A percentile compares a stretch with the other conserved stretches of the same genome.
phyloP scores from a whole-genome alignment of 2,113 vertebrate genomes.

The Poeciliopsis retropinna region DNA sequence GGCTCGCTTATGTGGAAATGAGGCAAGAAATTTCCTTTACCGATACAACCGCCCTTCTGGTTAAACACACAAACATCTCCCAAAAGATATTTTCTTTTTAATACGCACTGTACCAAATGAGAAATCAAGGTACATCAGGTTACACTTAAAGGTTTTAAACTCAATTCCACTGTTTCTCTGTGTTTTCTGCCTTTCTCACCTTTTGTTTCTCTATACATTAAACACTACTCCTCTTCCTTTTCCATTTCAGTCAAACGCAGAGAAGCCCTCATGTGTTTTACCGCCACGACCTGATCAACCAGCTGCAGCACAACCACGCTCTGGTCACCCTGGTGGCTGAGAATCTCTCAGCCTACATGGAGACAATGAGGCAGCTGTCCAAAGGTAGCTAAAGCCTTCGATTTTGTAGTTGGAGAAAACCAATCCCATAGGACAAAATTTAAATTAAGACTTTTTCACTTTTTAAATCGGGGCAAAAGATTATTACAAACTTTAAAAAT shows the following conservation, averaged over 20 bases:
- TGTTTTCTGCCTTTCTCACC: neutral
- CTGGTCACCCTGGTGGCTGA: conserved; percentile 97
- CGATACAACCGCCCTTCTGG: conserved; percentile 59
- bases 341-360: conserved; percentile 99
- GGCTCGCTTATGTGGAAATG: conserved; percentile 30
- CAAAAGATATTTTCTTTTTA: conserved; percentile 57
- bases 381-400: conserved; percentile 83
- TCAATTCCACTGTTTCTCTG: conserved; percentile 14
- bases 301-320: conserved; percentile 98
- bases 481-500: no score
- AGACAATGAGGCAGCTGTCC: conserved; percentile 96
- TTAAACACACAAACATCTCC: conserved; percentile 23
- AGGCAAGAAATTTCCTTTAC: conserved; percentile 65
- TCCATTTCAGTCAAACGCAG: conserved; percentile 91
- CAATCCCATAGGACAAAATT: neutral
- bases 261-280: conserved; percentile 98
- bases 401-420: neutral
- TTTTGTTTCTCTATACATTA: conserved; percentile 3
- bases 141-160: neutral
- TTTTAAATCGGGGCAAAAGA: no score
- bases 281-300: conserved; percentile 99
- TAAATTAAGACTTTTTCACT: no score
- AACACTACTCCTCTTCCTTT: conserved; percentile 25
- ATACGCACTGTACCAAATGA: conserved; percentile 36
- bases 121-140: conserved; percentile 41